Base-by-base conservation (phyloP, 2,888 invertebrate genomes). In the Nebria brevicollis region DNA sequence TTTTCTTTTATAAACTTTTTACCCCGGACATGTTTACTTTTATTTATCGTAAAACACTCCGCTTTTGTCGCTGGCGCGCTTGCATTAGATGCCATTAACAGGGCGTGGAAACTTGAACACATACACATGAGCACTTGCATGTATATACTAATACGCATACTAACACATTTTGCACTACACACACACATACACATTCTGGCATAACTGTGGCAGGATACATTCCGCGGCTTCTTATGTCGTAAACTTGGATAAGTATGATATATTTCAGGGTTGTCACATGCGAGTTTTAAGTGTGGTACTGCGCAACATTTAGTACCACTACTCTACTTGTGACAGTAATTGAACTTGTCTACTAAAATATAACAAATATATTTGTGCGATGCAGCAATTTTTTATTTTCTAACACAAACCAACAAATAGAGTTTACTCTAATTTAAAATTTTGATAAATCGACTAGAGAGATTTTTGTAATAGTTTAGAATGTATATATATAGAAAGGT, bases 21-120 rank as follows among this genome's bases (percentile, higher is more conserved):
- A 80, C 75, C 70, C 80, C 80, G 75, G 80, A 80, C 80, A 80
- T 80, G 80, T 80, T 80, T 80, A 80, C 80, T 80, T 80, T 80
- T 80, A 80, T 80, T 80, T 80, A 80, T 80, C 80, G 80, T 80
- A 80, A 80, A 80, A 80, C 75, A 75, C 74, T 70, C 75, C 64
- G 80, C 80, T 80, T 80, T 80, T 80, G 80, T 80, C 80, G 75
- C 75, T 75, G 75, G 75, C 80, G 74, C 68, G 74, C 54, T 80
- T 80, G 80, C 80, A 80, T 80, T 80, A 80, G 75, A 80, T 65
- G 72, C 80, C 80, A 80, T 80, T 80, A 80, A 80, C 64, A 75
- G 80, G 70, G 80, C 26, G 75, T 70, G 72, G 15, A 75, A 66
- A 25, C 80, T 68, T 43, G 79, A 74, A 15, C 66, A 8, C 70